A percentile compares a stretch with the other conserved stretches of the same genome.
Evolutionary conservation across 2,888 invertebrate genomes (phyloP).

Genomic region (Eupithecia centaureata): DNA sequence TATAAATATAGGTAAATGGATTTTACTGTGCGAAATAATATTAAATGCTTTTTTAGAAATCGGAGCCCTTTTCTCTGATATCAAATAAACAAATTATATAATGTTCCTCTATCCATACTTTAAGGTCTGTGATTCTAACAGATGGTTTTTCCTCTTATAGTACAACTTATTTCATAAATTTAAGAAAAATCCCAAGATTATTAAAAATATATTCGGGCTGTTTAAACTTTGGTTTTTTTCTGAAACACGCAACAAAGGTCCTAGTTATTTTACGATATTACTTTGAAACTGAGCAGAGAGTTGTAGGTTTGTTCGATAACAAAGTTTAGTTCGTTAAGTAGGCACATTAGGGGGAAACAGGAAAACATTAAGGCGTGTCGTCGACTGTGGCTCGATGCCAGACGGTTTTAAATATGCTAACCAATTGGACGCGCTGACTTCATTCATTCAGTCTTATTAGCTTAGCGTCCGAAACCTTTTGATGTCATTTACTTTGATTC

Average conservation of each 20-base stretch:
- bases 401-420: constrained; percentile 78
- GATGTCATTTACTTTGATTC: constrained; percentile 30
- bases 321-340: constrained; percentile 81
- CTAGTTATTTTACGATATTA: constrained; percentile 68
- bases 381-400: constrained; percentile 75
- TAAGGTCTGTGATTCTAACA: not conserved
- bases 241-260: constrained; percentile 51
- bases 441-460: constrained; percentile 62
- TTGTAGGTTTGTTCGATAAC: constrained; percentile 78
- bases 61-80: constrained; percentile 34
- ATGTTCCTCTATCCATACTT: not conserved
- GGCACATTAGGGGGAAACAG: constrained; percentile 79
- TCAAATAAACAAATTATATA: not conserved
- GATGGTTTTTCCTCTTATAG: not conserved
- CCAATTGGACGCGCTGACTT: constrained; percentile 73
- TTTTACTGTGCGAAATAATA: constrained; percentile 64
- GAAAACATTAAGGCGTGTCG: constrained; percentile 78
- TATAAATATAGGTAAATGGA: constrained; percentile 59
- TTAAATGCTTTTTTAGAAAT: constrained; percentile 58
- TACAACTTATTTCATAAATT: not conserved
- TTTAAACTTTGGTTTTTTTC: constrained; percentile 47
- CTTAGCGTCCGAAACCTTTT: constrained; percentile 56
- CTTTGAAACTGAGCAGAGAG: constrained; percentile 63
- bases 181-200: not conserved
- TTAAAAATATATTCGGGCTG: constrained; percentile 21